Evolutionary conservation across 2,888 invertebrate genomes (phyloP).

Genomic region (Phasia obesa): DNA sequence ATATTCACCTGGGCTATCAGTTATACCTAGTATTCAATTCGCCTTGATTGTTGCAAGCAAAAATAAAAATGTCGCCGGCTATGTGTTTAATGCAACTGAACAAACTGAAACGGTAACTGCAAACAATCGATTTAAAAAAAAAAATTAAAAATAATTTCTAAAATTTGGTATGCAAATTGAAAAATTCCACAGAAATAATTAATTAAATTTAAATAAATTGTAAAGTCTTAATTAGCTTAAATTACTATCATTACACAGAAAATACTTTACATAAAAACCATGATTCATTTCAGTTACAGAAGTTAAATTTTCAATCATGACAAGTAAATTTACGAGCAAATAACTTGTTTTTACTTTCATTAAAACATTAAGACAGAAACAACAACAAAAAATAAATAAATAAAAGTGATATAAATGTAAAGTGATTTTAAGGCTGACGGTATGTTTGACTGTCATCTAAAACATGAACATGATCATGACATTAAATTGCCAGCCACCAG

Average conservation of each 20-base stretch:
- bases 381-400: no score
- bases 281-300: constrained; percentile 30
- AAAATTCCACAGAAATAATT: not conserved
- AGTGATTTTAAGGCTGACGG: constrained; percentile 53
- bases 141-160: not conserved
- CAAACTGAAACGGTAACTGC: not conserved
- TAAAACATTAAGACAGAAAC: constrained; percentile 14
- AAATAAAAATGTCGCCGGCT: no score
- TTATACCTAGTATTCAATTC: no score
- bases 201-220: constrained; percentile 16
- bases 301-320: constrained; percentile 40
- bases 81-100: no score
- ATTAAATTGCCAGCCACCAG: constrained; percentile 58
- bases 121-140: not conserved
- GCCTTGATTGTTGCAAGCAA: no score
- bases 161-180: constrained; percentile 10
- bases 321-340: constrained; percentile 40
- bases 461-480: constrained; percentile 68
- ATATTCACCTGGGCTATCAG: no score
- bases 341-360: constrained; percentile 67
- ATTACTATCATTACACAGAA: constrained; percentile 4
- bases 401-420: constrained; percentile 46
- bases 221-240: constrained; percentile 38
- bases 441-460: constrained; percentile 46
- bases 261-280: constrained; percentile 13